Base-by-base conservation (phyloP, 2,797 vertebrate genomes). In the Phalanger gymnotis region DNA sequence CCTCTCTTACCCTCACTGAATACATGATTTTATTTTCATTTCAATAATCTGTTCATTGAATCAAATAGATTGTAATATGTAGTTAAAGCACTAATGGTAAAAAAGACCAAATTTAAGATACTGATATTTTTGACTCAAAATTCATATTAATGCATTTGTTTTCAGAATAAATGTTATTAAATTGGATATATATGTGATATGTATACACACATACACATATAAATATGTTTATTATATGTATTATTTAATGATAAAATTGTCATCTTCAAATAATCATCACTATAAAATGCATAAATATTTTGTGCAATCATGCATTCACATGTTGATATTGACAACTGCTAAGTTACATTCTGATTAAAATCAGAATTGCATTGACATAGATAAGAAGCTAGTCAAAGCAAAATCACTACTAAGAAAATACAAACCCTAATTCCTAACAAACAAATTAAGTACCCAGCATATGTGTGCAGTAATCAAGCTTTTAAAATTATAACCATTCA, bases 101-200 rank as follows among this genome's bases (percentile, higher is more conserved):
- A 97, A 97, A 31, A 81, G 1, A 52, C 0, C 4, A 40, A 16
- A 94, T 95, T 94, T 95, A 94, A 1, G 54, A 91, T 97, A 98
- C 97, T 97, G 93, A 56, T 96, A 96, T 81, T 97, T 97, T 97
- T 92, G 58, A 95, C 51, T 90, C 94, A 97, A 97, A 96, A 96
- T 97, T 92, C 12, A 92, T 27, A 94, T 54, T 91, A 91, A 92
- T 96, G 90, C 95, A 95, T 90, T 97, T 3, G 0, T 27, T 95
- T 94, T 95, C 92, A 95, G 54, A 93, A 22, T 27, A 56, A 90
- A 97, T 97, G 96, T 96, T 96, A 94, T 96, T 9, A 94, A 96
- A 92, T 58, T 95, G 61, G 96, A 30, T 54, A 95, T 27, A 61
- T 61, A 11, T 57, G 30, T 57, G 28, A 28, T 11, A 30, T 57